These are phyloP conservation scores for Parus major DNA, from an alignment of 2,113 vertebrate species.

Conservation along the genomic window DNA sequence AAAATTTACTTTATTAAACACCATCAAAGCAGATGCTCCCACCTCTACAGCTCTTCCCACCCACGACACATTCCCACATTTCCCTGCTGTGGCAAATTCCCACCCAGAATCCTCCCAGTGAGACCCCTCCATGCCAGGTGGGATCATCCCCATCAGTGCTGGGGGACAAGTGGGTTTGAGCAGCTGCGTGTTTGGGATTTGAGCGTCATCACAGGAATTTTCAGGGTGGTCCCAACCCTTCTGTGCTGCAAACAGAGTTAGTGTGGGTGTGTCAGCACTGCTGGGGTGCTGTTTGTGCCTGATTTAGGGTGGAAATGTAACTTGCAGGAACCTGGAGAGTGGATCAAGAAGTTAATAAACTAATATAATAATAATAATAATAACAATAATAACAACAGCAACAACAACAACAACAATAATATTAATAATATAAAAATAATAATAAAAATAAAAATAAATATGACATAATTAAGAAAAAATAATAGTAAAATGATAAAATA, in stretches of 20 bases:
- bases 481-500: background rate
- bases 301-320: background rate
- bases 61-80: background rate
- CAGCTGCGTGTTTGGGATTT: background rate
- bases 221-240: background rate
- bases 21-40: background rate
- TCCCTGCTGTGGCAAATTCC: background rate
- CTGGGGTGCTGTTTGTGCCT: background rate
- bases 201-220: rapidly evolving
- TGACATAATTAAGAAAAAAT: background rate
- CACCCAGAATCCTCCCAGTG: background rate
- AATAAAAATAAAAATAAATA: background rate
- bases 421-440: no score
- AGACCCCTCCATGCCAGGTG: background rate
- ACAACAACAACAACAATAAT: no score
- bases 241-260: rapidly evolving
- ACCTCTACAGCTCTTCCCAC: background rate
- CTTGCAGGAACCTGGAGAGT: rapidly evolving
- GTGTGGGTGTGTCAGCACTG: background rate
- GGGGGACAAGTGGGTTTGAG: background rate
- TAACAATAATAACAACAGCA: no score
- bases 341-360: background rate
- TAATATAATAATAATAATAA: no score
- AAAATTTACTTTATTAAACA: background rate
- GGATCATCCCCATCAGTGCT: rapidly evolving